Percentiles rank a stretch among this genome's conserved stretches.
phyloP scores from a whole-genome alignment of 2,113 vertebrate species.

The Vulpes vulpes region DNA sequence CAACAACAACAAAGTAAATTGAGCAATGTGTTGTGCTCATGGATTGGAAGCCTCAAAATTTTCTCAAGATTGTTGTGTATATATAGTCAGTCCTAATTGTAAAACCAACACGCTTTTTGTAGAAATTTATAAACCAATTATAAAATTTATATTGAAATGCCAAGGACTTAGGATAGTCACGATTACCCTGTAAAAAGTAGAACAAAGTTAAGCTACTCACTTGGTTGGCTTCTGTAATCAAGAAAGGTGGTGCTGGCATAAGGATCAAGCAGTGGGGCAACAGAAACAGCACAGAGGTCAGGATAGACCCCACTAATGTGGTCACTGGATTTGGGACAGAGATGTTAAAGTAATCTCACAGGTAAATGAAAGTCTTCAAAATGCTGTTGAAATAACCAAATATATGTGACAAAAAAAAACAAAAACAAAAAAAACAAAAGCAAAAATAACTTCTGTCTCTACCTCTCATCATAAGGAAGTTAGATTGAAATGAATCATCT shows the following conservation, averaged over 20 bases:
- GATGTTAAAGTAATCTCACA: background rate
- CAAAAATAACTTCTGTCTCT: background rate
- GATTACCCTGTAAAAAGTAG: background rate
- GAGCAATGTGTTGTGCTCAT: background rate
- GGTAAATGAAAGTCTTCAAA: background rate
- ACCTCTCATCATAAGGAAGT: background rate
- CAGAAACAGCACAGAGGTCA: too few species aligned
- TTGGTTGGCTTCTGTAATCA: background rate
- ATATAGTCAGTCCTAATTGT: background rate
- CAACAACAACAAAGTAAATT: background rate
- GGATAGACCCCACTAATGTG: background rate
- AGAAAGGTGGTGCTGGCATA: accelerated
- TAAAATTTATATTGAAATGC: background rate
- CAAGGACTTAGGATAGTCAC: background rate
- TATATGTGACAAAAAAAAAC: accelerated
- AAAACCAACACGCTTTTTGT: background rate
- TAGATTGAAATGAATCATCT: background rate
- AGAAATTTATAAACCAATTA: background rate
- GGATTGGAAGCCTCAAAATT: background rate
- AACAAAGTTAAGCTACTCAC: background rate
- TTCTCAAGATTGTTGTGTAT: background rate
- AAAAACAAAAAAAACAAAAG: background rate
- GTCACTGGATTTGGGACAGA: background rate
- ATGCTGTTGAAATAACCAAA: background rate
- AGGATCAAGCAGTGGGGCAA: too few species aligned